Conservation (phyloP, 2,888 invertebrate species). For the Uropetala carovei region DNA sequence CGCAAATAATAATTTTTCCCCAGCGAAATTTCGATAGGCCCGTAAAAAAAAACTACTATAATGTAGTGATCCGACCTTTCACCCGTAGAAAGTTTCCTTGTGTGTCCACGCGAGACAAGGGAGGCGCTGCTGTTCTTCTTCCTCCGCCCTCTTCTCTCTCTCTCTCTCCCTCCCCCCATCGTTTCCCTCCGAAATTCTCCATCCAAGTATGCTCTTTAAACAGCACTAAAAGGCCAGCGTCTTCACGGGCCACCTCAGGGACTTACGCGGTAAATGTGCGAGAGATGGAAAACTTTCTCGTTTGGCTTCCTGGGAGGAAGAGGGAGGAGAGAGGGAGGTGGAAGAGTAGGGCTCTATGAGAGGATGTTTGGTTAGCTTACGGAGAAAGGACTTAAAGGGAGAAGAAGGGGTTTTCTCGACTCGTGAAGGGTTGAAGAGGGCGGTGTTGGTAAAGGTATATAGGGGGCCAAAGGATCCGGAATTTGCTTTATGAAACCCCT, state of each 20-base stretch:
- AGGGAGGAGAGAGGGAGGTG: too few relatives aligned
- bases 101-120: not conserved
- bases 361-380: not conserved
- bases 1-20: not conserved
- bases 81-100: not conserved
- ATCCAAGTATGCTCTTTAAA: conserved; percentile 2
- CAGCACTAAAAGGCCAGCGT: conserved; percentile 4
- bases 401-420: not conserved
- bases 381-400: not conserved
- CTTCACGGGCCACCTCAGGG: conserved; percentile 33
- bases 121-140: not conserved
- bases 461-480: not conserved
- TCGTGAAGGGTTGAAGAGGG: not conserved
- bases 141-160: too few relatives aligned
- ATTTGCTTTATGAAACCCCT: conserved; percentile 12
- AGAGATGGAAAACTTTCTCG: conserved; percentile 25
- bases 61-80: conserved; percentile 8
- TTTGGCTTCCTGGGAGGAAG: not conserved
- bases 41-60: not conserved
- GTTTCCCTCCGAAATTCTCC: not conserved
- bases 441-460: not conserved
- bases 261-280: conserved; percentile 21
- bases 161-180: too few relatives aligned
- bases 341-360: not conserved
- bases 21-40: not conserved